phyloP scores from a whole-genome alignment of 2,113 vertebrate species.

The Hemiprocne comata region DNA sequence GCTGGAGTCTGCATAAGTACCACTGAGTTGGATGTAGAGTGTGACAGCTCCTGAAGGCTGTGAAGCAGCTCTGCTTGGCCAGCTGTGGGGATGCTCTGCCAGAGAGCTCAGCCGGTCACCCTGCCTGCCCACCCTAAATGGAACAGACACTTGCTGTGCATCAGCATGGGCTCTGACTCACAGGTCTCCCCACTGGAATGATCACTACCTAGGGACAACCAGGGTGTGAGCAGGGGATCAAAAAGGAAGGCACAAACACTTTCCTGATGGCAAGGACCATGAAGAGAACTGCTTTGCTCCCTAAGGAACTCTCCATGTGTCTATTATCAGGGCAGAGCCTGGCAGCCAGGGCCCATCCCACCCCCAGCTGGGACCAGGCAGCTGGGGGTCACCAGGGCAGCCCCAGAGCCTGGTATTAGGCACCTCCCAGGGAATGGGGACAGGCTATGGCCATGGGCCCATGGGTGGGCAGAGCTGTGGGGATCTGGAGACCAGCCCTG shows the following conservation, averaged over 20 bases:
- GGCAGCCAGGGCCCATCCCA: too few relatives aligned
- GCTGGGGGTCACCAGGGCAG: too few relatives aligned
- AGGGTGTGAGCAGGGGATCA: background rate
- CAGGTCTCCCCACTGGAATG: background rate
- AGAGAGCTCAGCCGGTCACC: background rate
- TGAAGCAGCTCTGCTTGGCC: accelerated
- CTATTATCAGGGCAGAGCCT: accelerated
- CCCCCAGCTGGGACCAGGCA: too few relatives aligned
- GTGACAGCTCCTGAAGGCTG: background rate
- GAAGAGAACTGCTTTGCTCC: background rate
- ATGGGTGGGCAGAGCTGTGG: background rate
- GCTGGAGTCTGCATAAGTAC: background rate
- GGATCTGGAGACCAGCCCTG: background rate
- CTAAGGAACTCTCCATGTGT: background rate
- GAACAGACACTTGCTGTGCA: too few relatives aligned
- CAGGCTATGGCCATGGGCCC: accelerated
- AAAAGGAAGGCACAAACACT: background rate
- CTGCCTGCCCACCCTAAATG: accelerated
- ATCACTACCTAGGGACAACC: background rate
- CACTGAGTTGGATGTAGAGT: background rate
- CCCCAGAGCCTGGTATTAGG: too few relatives aligned
- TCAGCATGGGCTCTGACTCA: accelerated
- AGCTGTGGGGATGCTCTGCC: background rate
- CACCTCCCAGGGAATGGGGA: background rate
- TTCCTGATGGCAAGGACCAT: background rate